Conservation (phyloP, 2,797 vertebrate genomes). For the Antennarius maculatus region DNA sequence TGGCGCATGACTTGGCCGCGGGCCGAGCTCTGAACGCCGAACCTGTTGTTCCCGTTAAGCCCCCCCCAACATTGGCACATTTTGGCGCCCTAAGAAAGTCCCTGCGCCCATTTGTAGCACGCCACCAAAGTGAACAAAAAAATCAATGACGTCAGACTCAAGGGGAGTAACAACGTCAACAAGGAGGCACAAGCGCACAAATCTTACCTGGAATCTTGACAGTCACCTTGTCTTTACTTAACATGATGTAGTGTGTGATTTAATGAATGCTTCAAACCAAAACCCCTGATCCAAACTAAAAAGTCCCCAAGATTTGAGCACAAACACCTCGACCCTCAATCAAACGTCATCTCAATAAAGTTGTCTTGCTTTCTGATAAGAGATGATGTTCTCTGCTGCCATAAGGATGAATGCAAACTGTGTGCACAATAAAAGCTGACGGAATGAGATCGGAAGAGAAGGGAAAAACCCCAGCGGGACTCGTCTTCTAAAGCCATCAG, state of each 20-base stretch:
- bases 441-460: constrained; percentile 7
- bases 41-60: constrained; percentile 58
- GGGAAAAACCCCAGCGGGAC: not conserved
- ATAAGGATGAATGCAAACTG: not conserved
- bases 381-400: not conserved
- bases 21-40: constrained; percentile 59
- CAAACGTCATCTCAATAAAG: not conserved
- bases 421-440: constrained; percentile 3
- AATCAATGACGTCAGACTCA: constrained; percentile 31
- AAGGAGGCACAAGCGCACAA: no score
- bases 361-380: not conserved
- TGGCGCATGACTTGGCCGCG: constrained; percentile 56
- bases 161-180: no score
- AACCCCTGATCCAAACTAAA: constrained; percentile 9
- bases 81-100: constrained; percentile 43
- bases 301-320: not conserved
- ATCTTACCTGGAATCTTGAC: not conserved
- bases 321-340: not conserved
- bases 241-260: not conserved
- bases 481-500: constrained; percentile 21
- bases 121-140: constrained; percentile 47
- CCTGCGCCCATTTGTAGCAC: constrained; percentile 37
- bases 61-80: constrained; percentile 16
- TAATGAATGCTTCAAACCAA: not conserved
- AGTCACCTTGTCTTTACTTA: not conserved